These are phyloP conservation scores for Rousettus leschenaultii DNA, from an alignment of 2,113 vertebrate species.

Conservation along the genomic window DNA sequence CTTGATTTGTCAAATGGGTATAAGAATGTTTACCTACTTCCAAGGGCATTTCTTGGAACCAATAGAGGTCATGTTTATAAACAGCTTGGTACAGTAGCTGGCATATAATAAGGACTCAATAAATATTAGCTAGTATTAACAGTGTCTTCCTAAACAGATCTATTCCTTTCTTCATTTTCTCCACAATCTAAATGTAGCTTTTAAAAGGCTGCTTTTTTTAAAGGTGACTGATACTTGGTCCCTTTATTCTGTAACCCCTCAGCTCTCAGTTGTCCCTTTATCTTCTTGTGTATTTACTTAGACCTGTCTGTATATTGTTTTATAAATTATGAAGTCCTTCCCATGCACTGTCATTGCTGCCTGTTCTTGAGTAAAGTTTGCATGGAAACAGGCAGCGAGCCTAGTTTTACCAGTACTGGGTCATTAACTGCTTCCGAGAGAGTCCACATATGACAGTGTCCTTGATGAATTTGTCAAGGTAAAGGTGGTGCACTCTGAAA, in stretches of 20 bases:
- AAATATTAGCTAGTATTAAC: background rate
- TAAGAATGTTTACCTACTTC: background rate
- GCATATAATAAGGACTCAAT: background rate
- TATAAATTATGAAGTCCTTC: background rate
- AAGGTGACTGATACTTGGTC: background rate
- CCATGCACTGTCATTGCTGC: background rate
- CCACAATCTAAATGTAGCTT: background rate
- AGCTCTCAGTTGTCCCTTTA: background rate
- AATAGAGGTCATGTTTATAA: background rate
- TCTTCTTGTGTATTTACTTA: background rate
- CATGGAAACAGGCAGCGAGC: background rate
- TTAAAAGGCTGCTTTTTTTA: background rate
- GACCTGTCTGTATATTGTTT: background rate
- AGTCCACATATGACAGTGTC: background rate
- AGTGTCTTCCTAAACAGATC: background rate
- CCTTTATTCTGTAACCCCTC: background rate
- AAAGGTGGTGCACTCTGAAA: background rate
- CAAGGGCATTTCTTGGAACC: background rate
- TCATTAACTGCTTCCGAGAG: background rate
- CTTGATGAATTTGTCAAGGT: background rate
- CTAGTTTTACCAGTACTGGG: background rate
- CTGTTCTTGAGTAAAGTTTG: background rate
- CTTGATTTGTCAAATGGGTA: background rate
- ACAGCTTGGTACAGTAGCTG: background rate
- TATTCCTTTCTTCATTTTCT: slow-evolving; percentile 21